Evolutionary conservation across 1,140 invertebrate genomes (phyloP), one percentile per base, ranked within the genome.

Genomic region (Asobara japonica): DNA sequence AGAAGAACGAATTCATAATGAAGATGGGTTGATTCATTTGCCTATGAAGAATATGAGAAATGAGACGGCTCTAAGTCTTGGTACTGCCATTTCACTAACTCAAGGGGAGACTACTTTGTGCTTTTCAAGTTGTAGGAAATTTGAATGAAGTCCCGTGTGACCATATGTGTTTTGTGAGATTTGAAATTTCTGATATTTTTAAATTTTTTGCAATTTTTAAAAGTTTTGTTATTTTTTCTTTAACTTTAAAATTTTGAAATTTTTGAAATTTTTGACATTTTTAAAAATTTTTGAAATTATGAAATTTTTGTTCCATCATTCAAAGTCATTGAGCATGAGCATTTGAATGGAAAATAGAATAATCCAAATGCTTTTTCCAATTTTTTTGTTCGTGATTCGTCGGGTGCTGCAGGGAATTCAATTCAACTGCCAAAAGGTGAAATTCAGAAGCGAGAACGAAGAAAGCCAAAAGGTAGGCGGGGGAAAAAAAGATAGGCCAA

Each of bases 371-470:
- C 41, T 45, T 45, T 65, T 65, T 65, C 25, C 64, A 22, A 65
- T 65, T 41, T 22, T 4, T n/a, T 30, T 11, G 33, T 51, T 8
- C 18, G 48, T 30, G 48, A 61, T 18, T 33, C 56, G 18, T 68
- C 38, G 41, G 41, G 27, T 30, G 18, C n/a, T 30, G 16, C 41
- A 31, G 27, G 45, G 33, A 69, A 69, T 69, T 69, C 48, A 2
- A 69, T 61, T 69, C 67, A 30, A 5, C 18, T 48, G 27, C 29
- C 41, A 60, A 31, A 48, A 22, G 41, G 48, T 56, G 22, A 69
- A 31, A 56, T 8, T 60, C 25, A 60, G 29, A 33, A 25, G 25
- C 4, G 20, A 41, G 7, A 36, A 41, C 20, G 18, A 25, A 38
- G 7, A 7, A 16, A 31, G 36, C 11, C 38, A 36, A 16, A 20